Base-by-base conservation (phyloP, 2,113 vertebrate genomes). In the Osmerus eperlanus region DNA sequence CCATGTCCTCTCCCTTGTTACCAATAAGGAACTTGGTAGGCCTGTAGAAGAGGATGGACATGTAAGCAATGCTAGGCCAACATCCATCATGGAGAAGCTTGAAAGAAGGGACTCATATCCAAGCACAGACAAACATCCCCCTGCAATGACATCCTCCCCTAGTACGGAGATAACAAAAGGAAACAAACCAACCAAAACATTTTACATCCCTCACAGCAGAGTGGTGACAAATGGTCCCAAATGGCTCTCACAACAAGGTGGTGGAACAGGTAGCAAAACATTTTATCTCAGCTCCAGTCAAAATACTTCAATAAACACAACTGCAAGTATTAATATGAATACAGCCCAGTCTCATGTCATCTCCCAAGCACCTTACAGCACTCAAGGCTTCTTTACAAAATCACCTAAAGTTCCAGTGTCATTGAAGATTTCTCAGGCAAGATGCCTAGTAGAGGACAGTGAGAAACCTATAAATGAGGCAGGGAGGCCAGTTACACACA, bases 1-100 rank as follows among this genome's bases (percentile, higher is more conserved):
- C 83, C 95, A 96, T 0, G 92, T 98, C 70, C 93, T 98, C 1
- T 94, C 95, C 0, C 89, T 98, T 36, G 93, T 98, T 23, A 77
- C 93, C 62, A 90, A 89, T 0, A 89, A 95, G 54, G 81, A 87
- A 19, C 78, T 83, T 0, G 73, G 64, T 7, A 65, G 60, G 15
- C 23, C 21, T 0, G 84, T 87, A 13, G 87, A 87, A 25, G 83
- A 87, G 0, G 3, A 54, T 2, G 78, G 16, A 0, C 76, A 61
- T 21, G 36, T 11, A 4, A 54, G 62, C 54, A 62, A 36, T 32
- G 3, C 29, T 7, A n/a, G 54, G 41, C 55, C 65, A 11, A 53
- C 58, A 54, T n/a, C 18, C 21, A 66, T 72, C 3, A 0, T 47
- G 0, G 92, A 93, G 7, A 78, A 56, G 2, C 71, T 82, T 0